Evolutionary conservation across 2,888 invertebrate species (phyloP).

Genomic region (Amaurobius ferox): DNA sequence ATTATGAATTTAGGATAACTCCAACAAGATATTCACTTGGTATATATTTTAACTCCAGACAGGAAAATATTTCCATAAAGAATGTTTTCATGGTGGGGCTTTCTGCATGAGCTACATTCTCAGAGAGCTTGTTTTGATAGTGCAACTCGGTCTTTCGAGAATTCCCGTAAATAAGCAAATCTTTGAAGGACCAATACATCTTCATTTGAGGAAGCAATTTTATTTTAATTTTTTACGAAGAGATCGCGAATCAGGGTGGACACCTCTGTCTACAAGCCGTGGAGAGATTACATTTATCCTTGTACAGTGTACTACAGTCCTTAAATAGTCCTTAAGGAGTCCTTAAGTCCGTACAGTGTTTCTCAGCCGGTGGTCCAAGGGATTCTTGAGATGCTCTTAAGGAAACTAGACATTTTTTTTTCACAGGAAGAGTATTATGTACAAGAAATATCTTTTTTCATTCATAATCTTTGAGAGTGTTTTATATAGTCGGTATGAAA

Average conservation of each 20-base stretch:
- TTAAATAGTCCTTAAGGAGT: background rate
- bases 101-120: background rate
- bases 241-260: constrained; percentile 17
- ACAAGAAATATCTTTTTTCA: background rate
- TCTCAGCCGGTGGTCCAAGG: constrained; percentile 9
- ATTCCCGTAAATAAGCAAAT: background rate
- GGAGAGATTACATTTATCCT: constrained; percentile 33
- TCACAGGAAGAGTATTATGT: background rate
- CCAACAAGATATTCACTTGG: too few species aligned
- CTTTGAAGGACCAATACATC: background rate
- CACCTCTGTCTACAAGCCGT: constrained; percentile 38
- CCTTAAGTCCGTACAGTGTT: constrained; percentile 12
- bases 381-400: constrained; percentile 3
- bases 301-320: constrained; percentile 61
- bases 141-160: background rate
- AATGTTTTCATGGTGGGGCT: too few species aligned
- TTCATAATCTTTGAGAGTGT: background rate
- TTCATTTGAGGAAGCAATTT: background rate
- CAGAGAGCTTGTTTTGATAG: background rate
- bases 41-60: too few species aligned
- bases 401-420: background rate
- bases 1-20: too few species aligned
- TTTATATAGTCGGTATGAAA: background rate
- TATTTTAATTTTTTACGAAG: background rate
- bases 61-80: too few species aligned